Evolutionary conservation across 2,888 invertebrate species (phyloP), one percentile per base, ranked within the genome.

Genomic region (Chydorus sphaericus): DNA sequence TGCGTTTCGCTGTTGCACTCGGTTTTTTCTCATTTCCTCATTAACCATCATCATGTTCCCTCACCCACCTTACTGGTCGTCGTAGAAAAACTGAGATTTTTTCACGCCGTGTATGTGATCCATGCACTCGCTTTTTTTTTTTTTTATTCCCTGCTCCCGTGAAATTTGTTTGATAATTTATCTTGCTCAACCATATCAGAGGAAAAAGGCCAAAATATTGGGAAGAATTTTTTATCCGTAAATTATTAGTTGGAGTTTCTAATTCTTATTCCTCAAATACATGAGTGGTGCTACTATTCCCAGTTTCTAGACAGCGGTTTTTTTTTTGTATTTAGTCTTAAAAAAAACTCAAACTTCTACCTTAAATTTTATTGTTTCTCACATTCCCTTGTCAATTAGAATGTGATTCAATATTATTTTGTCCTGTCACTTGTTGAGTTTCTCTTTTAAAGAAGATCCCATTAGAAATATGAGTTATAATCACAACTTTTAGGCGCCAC

Each of bases 381-480:
- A n/a, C n/a, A n/a, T n/a, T n/a, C n/a, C n/a, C n/a, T n/a, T n/a
- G n/a, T n/a, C n/a, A n/a, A n/a, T n/a, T n/a, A n/a, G n/a, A n/a
- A n/a, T n/a, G n/a, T n/a, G n/a, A n/a, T n/a, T n/a, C n/a, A n/a
- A n/a, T n/a, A n/a, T n/a, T n/a, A n/a, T n/a, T n/a, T n/a, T n/a
- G n/a, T n/a, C n/a, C n/a, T n/a, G n/a, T n/a, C n/a, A n/a, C n/a
- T n/a, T n/a, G n/a, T n/a, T n/a, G n/a, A n/a, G n/a, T n/a, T n/a
- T n/a, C n/a, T n/a, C n/a, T n/a, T n/a, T n/a, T n/a, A n/a, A n/a
- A n/a, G n/a, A n/a, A n/a, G n/a, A n/a, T n/a, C n/a, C n/a, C n/a
- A n/a, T n/a, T 44, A 44, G 44, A 36, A 52, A 52, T 23, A 52
- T 33, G 52, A 52, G 52, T 33, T 52, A 36, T 36, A 52, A 52